Conservation (phyloP, 2,888 invertebrate species). For the Meiosimyza decipiens region DNA sequence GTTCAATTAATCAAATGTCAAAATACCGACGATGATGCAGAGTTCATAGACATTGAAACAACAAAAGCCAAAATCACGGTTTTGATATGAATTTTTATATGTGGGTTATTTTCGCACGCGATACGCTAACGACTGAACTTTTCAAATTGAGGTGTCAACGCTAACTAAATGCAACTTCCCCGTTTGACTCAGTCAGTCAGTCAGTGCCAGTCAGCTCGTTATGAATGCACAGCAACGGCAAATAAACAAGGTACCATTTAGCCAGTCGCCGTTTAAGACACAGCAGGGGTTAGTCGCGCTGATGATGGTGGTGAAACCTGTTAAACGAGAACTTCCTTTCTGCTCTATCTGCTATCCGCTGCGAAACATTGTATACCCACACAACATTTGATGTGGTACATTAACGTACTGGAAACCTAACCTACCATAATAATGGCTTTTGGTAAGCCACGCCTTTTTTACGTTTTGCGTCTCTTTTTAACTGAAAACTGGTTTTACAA, state of each 20-base stretch:
- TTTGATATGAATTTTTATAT: slow-evolving; percentile 10
- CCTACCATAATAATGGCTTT: slow-evolving; percentile 60
- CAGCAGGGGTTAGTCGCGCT: slow-evolving; percentile 18
- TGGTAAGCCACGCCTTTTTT: slow-evolving; percentile 40
- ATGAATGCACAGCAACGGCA: slow-evolving; percentile 34
- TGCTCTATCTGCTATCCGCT: slow-evolving; percentile 45
- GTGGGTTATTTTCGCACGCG: slow-evolving; percentile 21
- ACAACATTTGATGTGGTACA: not conserved
- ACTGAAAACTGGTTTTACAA: slow-evolving; percentile 49
- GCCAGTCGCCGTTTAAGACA: slow-evolving; percentile 49
- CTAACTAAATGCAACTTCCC: slow-evolving; percentile 55
- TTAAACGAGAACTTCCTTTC: slow-evolving; percentile 42
- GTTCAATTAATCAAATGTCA: slow-evolving; percentile 32
- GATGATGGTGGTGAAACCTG: slow-evolving; percentile 25
- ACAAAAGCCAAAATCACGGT: slow-evolving; percentile 3
- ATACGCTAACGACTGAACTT: slow-evolving; percentile 52
- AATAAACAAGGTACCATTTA: slow-evolving; percentile 43
- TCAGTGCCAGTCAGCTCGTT: not conserved
- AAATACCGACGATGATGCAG: slow-evolving; percentile 24
- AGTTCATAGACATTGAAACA: not conserved
- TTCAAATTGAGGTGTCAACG: slow-evolving; percentile 60
- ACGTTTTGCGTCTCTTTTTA: slow-evolving; percentile 11
- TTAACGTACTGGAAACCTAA: slow-evolving; percentile 51
- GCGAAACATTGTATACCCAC: slow-evolving; percentile 10
- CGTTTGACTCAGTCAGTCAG: slow-evolving; percentile 44